Base-by-base conservation (phyloP, 2,888 invertebrate species). In the Ophioninae sp. region DNA sequence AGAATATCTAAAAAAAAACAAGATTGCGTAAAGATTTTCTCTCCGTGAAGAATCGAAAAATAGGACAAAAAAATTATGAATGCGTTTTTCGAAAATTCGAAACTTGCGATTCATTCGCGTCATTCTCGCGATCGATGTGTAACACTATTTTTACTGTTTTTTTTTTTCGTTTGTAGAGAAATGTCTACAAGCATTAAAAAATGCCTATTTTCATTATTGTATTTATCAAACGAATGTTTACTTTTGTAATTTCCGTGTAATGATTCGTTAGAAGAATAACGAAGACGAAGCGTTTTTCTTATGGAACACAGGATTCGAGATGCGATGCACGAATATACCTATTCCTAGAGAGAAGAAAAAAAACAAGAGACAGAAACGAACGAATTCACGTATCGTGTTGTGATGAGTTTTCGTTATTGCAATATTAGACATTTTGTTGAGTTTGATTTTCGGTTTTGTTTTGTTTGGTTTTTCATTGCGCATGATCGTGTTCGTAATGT, bases 221-320 rank as follows among this genome's bases (percentile, higher is more conserved):
- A 75, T 81, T 81, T 83, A 81, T 83, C 71, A 78, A 30, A 79
- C 68, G 67, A 79, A 80, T 68, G 39, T 79, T 73, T 64, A 72
- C 71, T 83, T 78, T 78, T 81, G 74, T 75, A 74, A 71, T 61
- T 61, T 41, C 13, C 44, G 58, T 23, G 39, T 68, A 69, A n/a
- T 61, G 10, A 69, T 82, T 67, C 69, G 63, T 81, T 71, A 58
- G 77, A 44, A 44, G n/a, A 81, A 64, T 39, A 78, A 80, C 74
- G 67, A 80, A 80, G 73, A 68, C 78, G 72, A 74, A 23, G 61
- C 58, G 65, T 79, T 82, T 74, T 67, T 78, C 74, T 69, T 78
- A 82, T 67, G 82, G 82, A 78, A 74, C 78, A 82, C 82, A 82
- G 82, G 82, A 78, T 82, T 82, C 67, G 78, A 73, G 73, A 59